Conservation (phyloP, 1,140 invertebrate species). For the Sipha flava region DNA sequence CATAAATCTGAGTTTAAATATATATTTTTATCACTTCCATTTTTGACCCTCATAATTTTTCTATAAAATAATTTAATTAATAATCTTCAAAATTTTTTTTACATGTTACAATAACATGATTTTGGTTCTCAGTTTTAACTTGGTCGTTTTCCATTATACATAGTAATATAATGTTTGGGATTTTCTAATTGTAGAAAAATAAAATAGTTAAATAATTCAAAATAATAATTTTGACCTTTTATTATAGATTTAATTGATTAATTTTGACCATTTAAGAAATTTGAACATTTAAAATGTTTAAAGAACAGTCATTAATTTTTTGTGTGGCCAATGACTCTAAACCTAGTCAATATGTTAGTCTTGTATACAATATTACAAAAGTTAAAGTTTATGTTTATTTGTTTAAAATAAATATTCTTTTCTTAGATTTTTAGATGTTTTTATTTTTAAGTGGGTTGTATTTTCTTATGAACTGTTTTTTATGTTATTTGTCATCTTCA, state of each 20-base stretch:
- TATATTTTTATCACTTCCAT: not conserved
- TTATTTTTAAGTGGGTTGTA: constrained; percentile 24
- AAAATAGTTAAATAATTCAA: not conserved
- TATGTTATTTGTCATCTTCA: constrained; percentile 20
- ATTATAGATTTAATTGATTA: constrained; percentile 13
- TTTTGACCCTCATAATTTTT: not conserved
- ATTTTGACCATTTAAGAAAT: not conserved
- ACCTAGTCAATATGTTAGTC: constrained; percentile 29
- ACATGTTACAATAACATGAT: not conserved
- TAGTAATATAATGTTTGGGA: constrained; percentile 4
- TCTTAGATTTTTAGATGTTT: not conserved
- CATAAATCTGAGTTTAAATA: not conserved
- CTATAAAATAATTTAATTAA: not conserved
- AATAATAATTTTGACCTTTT: not conserved
- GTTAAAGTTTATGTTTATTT: constrained; percentile 29
- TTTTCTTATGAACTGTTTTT: constrained; percentile 19
- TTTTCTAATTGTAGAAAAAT: not conserved
- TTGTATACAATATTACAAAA: constrained; percentile 21
- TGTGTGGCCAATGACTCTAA: constrained; percentile 30
- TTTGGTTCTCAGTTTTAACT: not conserved
- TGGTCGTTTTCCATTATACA: constrained; percentile 9
- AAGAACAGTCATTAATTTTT: not conserved
- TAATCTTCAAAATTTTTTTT: not conserved
- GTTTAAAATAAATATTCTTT: not conserved
- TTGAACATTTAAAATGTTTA: not conserved